Conservation (phyloP, 2,797 vertebrate genomes). For the Oreochromis mossambicus region DNA sequence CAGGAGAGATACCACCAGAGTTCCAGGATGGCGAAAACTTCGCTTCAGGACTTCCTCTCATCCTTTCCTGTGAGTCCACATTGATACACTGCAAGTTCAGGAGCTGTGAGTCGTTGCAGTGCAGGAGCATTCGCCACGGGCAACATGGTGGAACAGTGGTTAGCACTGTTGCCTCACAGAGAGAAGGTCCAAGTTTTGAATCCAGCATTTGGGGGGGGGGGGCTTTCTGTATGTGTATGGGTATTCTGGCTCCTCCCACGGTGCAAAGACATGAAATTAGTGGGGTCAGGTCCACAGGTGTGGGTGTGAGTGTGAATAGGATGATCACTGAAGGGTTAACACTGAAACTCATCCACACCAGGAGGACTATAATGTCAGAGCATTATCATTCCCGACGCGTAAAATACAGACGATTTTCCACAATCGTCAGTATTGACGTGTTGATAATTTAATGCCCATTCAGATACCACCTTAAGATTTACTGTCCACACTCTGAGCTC, state of each 20-base stretch:
- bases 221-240: not conserved
- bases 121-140: not conserved
- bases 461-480: not conserved
- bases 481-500: not conserved
- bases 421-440: not conserved
- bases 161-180: not conserved
- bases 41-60: not conserved
- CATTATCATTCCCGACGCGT: not conserved
- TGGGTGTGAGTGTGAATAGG: not conserved
- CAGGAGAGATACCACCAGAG: not conserved
- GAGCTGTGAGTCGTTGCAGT: accelerated
- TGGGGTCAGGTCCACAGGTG: not conserved
- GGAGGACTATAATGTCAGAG: not conserved
- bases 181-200: not conserved
- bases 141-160: not conserved
- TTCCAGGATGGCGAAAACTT: not conserved
- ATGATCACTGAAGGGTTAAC: not conserved
- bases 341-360: not conserved
- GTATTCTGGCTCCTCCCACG: not conserved
- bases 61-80: not conserved
- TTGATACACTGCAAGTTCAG: not conserved
- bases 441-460: not conserved
- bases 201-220: not conserved
- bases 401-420: not conserved
- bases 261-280: not conserved